Conservation (phyloP, 2,113 vertebrate species). For the Desmodus rotundus region DNA sequence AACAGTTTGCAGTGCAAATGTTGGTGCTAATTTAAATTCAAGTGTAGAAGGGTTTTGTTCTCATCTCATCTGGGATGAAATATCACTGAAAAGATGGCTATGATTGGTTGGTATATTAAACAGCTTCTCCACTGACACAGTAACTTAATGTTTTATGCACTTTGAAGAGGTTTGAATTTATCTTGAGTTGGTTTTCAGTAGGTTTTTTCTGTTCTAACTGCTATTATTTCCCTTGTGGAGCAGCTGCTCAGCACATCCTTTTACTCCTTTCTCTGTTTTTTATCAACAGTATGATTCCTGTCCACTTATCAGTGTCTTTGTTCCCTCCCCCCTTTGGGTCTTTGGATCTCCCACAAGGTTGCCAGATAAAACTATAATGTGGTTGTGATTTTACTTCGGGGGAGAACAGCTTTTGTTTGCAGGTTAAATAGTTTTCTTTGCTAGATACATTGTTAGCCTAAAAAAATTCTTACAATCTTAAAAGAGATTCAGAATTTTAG, state of each 20-base stretch:
- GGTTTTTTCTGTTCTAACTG: not conserved
- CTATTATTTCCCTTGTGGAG: not conserved
- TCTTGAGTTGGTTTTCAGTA: not conserved
- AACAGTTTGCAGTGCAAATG: not conserved
- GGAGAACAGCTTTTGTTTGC: not conserved
- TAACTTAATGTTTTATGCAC: not conserved
- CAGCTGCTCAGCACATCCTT: not conserved
- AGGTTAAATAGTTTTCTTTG: constrained; percentile 23
- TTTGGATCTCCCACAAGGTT: not conserved
- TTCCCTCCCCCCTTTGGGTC: not conserved
- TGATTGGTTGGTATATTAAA: not conserved
- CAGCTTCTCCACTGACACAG: not conserved
- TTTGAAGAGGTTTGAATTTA: not conserved
- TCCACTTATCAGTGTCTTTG: not conserved
- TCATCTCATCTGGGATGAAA: not conserved
- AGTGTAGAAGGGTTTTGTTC: not conserved
- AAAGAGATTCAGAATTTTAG: not conserved
- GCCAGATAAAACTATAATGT: not conserved
- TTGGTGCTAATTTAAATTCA: not conserved
- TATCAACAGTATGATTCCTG: not conserved
- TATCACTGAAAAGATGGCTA: not conserved
- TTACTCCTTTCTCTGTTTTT: not conserved
- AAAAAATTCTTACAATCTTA: not conserved
- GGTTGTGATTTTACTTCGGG: not conserved
- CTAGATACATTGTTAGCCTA: not conserved